Conservation (phyloP, 2,888 invertebrate genomes). For the Sphecodes monilicornis region DNA sequence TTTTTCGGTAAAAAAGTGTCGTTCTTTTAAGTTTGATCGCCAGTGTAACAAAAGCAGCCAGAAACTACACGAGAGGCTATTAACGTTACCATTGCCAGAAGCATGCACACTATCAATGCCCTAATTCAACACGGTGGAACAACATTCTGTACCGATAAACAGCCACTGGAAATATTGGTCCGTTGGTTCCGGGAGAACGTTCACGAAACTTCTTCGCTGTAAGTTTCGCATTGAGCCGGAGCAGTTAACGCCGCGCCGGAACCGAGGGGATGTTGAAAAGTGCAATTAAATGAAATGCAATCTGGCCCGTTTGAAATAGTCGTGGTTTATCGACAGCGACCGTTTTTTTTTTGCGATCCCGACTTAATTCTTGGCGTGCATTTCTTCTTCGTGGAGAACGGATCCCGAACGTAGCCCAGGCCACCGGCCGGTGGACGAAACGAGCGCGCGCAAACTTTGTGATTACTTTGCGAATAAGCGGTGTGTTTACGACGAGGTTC, state of each 20-base stretch:
- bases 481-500: slow-evolving; percentile 21
- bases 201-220: neutral
- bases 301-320: neutral
- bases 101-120: neutral
- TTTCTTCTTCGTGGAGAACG: slow-evolving; percentile 6
- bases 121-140: no score
- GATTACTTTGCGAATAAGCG: slow-evolving; percentile 36
- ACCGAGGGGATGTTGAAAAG: neutral
- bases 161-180: neutral
- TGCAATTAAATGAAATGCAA: neutral
- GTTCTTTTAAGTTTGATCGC: no score
- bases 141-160: neutral
- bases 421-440: neutral
- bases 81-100: no score
- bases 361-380: neutral
- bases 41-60: no score
- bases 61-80: no score
- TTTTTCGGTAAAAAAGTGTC: no score
- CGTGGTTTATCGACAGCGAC: slow-evolving; percentile 1
- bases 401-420: neutral
- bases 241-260: neutral
- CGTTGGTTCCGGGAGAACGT: neutral
- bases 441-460: slow-evolving; percentile 24
- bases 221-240: neutral
- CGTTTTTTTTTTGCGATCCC: slow-evolving; percentile 5